Base-by-base conservation (phyloP, 2,888 invertebrate genomes). In the Hirtodrosophila cameraria region DNA sequence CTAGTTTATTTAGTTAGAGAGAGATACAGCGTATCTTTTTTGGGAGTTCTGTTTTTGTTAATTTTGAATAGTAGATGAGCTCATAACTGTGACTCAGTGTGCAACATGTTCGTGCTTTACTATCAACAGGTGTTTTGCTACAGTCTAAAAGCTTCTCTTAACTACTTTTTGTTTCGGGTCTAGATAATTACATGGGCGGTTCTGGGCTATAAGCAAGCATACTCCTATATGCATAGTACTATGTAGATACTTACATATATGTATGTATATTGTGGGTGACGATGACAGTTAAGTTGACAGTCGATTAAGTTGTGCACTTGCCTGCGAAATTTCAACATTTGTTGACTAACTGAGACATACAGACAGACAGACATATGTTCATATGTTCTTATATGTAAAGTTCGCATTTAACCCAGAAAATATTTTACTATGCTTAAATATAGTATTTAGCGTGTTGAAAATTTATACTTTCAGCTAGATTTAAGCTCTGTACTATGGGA, bases 141-240 rank as follows among this genome's bases (percentile, higher is more conserved):
- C 48, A 55, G 16, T 46, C 61, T 36, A 45, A 28, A 45, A 49
- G 27, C 28, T 43, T 6, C 41, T 9, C 41, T 63, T 38, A 27
- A 46, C 28, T 11, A 12, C 45, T 41, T 48, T 31, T 25, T 7
- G 42, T 38, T 61, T 49, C 57, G 16, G 45, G 48, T 15, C 23
- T 23, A 23, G 23, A 23, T 33, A 74, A 74, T 68, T 68, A 54
- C 12, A 33, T 57, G 53, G 75, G 62, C 57, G 62, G 46, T 65
- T 28, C 49, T 46, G 23, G 36, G 16, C 28, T 25, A 43, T 20
- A 30, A 18, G 53, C 11, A 33, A 31, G 15, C 16, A 31, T 28
- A 13, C 6, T 23, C 16, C n/a, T n/a, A 30, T 27, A 38, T 43
- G 38, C 7, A 6, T 23, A 23, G n/a, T n/a, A n/a, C n/a, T 23